Evolutionary conservation across 2,113 vertebrate genomes (phyloP).

Genomic region (Neofelis nebulosa): DNA sequence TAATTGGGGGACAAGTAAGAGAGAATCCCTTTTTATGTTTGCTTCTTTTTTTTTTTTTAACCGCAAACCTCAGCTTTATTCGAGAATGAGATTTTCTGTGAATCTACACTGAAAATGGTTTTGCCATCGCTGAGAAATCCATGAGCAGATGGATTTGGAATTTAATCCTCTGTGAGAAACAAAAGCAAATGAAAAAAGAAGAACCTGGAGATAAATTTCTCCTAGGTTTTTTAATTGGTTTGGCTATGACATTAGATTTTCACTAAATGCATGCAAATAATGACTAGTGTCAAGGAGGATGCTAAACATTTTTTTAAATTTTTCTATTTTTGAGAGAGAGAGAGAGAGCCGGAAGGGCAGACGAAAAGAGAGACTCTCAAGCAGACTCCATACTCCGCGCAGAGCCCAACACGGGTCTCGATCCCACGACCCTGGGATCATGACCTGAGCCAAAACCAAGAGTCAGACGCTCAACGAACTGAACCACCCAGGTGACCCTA

Average conservation of each 20-base stretch:
- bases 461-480: too few species aligned
- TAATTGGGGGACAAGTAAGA: not conserved
- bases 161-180: slow-evolving; percentile 21
- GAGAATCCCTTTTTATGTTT: not conserved
- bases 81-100: slow-evolving; percentile 51
- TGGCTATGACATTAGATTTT: not conserved
- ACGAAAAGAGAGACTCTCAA: too few species aligned
- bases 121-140: slow-evolving; percentile 21
- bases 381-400: too few species aligned
- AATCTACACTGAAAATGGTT: not conserved
- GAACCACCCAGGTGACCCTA: too few species aligned
- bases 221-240: slow-evolving; percentile 23
- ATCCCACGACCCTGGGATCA: too few species aligned
- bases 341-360: too few species aligned
- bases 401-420: too few species aligned
- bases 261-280: not conserved
- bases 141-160: slow-evolving; percentile 5
- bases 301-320: not conserved
- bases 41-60: not conserved
- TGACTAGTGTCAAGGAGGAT: not conserved
- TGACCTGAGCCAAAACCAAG: too few species aligned
- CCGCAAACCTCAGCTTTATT: slow-evolving; percentile 27
- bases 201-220: not conserved
- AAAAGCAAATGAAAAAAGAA: slow-evolving; percentile 41
- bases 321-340: too few species aligned